Conservation (phyloP, 2,797 vertebrate genomes). For the Galago senegalensis region DNA sequence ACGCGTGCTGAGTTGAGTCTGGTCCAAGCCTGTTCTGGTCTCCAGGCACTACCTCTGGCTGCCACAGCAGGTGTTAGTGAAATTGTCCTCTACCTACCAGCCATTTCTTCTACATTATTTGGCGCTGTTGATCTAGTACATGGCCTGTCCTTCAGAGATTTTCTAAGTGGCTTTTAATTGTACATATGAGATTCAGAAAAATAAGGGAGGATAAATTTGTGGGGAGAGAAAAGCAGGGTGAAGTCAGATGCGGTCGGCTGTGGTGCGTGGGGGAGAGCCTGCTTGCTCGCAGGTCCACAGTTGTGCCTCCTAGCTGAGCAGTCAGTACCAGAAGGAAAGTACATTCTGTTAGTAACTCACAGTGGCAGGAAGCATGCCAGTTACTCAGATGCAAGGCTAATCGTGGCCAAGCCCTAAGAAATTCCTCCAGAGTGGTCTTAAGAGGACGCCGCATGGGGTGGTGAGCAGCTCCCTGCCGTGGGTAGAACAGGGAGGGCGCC, state of each 20-base stretch:
- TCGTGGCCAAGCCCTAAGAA: background rate
- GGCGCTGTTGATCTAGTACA: background rate
- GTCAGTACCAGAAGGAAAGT: background rate
- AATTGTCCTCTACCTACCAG: background rate
- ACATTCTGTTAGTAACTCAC: background rate
- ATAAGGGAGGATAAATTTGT: background rate
- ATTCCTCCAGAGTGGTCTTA: background rate
- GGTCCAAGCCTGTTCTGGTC: background rate
- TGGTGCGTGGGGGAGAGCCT: background rate
- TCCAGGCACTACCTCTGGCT: background rate
- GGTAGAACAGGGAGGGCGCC: background rate
- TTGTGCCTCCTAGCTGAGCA: background rate
- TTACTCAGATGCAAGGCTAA: background rate
- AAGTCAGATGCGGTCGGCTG: background rate
- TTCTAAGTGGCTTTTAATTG: conserved; percentile 13
- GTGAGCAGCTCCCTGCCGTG: background rate
- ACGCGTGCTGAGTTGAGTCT: background rate
- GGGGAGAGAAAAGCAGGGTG: background rate
- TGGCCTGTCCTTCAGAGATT: background rate
- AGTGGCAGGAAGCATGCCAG: background rate
- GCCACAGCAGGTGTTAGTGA: background rate
- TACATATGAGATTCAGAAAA: background rate
- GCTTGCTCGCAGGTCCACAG: background rate
- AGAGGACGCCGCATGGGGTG: background rate
- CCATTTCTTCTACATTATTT: background rate